Evolutionary conservation across 1,140 invertebrate species (phyloP).

Genomic region (Linepithema humile): DNA sequence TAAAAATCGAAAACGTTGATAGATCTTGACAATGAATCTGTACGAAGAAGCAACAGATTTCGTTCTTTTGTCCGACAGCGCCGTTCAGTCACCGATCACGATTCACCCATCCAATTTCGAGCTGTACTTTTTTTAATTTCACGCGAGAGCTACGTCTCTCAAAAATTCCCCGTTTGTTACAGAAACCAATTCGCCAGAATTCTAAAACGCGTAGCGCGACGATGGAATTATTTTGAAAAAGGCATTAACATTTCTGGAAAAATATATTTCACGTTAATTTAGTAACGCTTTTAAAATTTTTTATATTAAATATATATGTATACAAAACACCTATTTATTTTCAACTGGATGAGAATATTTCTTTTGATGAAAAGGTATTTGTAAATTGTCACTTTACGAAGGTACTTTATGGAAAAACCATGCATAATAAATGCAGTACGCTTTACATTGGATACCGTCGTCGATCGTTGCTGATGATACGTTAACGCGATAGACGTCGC

Average conservation of each 20-base stretch:
- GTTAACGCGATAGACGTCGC: constrained; percentile 75
- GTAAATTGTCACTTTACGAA: not conserved
- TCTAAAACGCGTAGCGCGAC: constrained; percentile 5
- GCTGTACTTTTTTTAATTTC: constrained; percentile 49
- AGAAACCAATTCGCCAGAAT: constrained; percentile 19
- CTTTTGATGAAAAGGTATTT: not conserved
- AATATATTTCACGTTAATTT: not conserved
- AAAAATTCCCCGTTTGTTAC: constrained; percentile 45
- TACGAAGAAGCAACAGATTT: constrained; percentile 49
- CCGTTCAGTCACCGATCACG: constrained; percentile 42
- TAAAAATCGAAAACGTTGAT: constrained; percentile 61
- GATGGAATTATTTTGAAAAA: not conserved
- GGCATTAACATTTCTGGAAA: not conserved
- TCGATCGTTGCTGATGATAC: constrained; percentile 68
- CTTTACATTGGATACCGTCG: constrained; percentile 33
- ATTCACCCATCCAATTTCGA: constrained; percentile 47
- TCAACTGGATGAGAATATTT: not conserved
- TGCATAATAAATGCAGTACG: not conserved
- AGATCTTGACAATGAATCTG: constrained; percentile 38
- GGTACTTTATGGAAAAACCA: not conserved
- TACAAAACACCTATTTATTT: not conserved
- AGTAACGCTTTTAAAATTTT: not conserved
- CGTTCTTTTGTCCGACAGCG: constrained; percentile 36
- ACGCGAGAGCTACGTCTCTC: constrained; percentile 38
- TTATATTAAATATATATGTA: not conserved